Percentiles rank a stretch among this genome's conserved stretches.
phyloP scores from a whole-genome alignment of 2,113 vertebrate species.

The Burhinus bistriatus region DNA sequence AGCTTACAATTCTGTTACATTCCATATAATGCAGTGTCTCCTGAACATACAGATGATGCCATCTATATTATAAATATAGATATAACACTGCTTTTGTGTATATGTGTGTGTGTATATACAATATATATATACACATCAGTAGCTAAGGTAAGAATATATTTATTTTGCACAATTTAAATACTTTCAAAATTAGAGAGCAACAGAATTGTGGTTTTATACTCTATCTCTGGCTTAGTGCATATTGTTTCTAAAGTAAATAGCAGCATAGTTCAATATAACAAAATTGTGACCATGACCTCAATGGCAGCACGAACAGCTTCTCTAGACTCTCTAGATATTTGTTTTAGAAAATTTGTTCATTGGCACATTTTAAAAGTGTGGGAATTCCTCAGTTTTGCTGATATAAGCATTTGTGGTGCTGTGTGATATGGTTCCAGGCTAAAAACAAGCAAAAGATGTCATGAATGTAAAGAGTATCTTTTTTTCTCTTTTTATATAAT shows the following conservation, averaged over 20 bases:
- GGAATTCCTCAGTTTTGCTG: not conserved
- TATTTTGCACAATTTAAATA: not conserved
- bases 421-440: not conserved
- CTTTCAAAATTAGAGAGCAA: not conserved
- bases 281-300: not conserved
- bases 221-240: not conserved
- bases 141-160: not conserved
- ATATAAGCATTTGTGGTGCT: not conserved
- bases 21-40: not conserved
- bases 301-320: rapidly evolving
- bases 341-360: not conserved
- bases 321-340: not conserved
- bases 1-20: not conserved
- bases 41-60: not conserved
- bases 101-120: not conserved
- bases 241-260: not conserved
- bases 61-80: not conserved
- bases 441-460: not conserved
- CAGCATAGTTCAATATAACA: not conserved
- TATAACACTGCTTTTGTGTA: not conserved
- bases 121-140: not conserved
- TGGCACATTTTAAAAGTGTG: not conserved
- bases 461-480: not conserved
- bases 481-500: not conserved
- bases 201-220: not conserved